phyloP scores from a whole-genome alignment of 2,113 vertebrate genomes.

The Cairina moschata region DNA sequence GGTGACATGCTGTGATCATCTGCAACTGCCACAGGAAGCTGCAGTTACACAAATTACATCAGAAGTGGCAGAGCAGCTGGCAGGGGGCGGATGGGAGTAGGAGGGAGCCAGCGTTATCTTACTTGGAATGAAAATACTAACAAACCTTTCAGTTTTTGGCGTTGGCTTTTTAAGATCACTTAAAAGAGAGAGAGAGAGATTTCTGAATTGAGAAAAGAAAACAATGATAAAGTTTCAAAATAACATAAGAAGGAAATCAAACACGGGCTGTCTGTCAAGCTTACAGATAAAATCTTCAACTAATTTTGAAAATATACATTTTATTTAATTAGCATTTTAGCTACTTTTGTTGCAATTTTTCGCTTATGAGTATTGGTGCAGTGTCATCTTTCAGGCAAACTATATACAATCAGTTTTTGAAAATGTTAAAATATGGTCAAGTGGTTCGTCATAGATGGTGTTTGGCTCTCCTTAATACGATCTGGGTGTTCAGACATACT shows the following conservation, averaged over 20 bases:
- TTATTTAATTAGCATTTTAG: background rate
- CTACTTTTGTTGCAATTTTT: background rate
- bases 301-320: background rate
- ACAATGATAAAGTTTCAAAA: background rate
- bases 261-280: background rate
- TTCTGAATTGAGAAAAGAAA: background rate
- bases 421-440: background rate
- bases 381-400: background rate
- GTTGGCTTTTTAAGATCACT: background rate
- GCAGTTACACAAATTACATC: background rate
- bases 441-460: background rate
- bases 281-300: background rate
- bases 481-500: background rate
- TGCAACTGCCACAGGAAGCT: background rate
- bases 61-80: background rate
- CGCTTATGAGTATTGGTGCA: background rate
- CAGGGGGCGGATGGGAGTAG: background rate
- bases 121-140: background rate
- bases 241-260: background rate
- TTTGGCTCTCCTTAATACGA: background rate
- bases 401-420: background rate
- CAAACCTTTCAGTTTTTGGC: background rate
- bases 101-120: background rate
- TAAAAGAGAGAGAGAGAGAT: background rate
- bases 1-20: background rate